Conservation (phyloP, 2,113 vertebrate genomes). For the Gallinago media region DNA sequence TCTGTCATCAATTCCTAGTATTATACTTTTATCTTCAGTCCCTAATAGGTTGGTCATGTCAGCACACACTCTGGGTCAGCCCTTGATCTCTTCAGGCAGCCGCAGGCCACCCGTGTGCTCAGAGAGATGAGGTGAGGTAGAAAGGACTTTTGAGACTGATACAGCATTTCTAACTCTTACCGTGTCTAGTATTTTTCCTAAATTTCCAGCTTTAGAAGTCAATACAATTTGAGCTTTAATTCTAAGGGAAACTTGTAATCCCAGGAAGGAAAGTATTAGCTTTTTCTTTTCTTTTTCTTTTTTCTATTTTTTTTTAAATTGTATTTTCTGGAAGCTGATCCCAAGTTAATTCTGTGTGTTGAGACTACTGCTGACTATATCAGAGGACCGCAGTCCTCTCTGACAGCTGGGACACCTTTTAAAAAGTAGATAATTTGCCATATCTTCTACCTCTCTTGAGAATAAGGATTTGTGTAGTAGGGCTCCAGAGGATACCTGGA, state of each 20-base stretch:
- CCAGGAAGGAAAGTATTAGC: neutral
- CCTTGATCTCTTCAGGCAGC: slow-evolving; percentile 57
- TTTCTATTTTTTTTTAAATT: neutral
- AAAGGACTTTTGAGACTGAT: slow-evolving; percentile 35
- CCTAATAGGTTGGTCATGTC: slow-evolving; percentile 32
- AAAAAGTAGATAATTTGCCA: neutral
- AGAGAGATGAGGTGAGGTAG: slow-evolving; percentile 44
- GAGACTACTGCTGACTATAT: neutral
- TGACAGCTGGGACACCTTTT: slow-evolving; percentile 2
- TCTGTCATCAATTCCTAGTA: neutral
- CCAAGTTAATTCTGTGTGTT: neutral
- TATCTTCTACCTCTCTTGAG: neutral
- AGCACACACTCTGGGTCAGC: slow-evolving; percentile 42
- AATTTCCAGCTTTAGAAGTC: neutral
- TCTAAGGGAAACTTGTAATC: neutral
- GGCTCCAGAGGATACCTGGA: neutral
- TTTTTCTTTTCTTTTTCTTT: neutral
- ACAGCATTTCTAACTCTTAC: neutral
- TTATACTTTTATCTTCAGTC: slow-evolving; percentile 47
- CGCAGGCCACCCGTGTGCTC: slow-evolving; percentile 21
- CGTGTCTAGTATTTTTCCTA: neutral
- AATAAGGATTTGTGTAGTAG: neutral
- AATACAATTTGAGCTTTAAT: neutral
- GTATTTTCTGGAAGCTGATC: neutral
- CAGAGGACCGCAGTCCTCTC: neutral